Evolutionary conservation across 2,113 vertebrate species (phyloP).

Genomic region (Oncorhynchus nerka): DNA sequence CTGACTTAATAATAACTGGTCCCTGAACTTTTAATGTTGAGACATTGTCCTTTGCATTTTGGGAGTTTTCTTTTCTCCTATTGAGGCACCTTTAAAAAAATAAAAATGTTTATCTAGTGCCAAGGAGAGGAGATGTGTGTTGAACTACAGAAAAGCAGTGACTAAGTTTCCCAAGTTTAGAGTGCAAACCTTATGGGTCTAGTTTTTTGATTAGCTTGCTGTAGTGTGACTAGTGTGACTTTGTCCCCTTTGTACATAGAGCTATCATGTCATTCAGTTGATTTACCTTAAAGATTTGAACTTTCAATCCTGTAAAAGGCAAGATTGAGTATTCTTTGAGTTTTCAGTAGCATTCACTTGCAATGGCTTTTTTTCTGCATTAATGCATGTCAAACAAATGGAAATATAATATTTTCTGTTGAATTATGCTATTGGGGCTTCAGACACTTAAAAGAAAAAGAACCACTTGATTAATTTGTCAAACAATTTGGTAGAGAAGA

Average conservation of each 20-base stretch:
- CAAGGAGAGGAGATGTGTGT: too few relatives aligned
- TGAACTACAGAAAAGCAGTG: too few relatives aligned
- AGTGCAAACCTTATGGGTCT: too few relatives aligned
- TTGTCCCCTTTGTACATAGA: constrained; percentile 47
- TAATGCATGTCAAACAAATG: background rate
- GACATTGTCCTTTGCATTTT: background rate
- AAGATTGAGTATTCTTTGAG: constrained; percentile 45
- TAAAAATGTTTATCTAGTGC: too few relatives aligned
- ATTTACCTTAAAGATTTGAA: background rate
- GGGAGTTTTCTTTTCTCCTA: constrained; percentile 2
- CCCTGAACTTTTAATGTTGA: background rate
- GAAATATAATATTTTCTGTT: constrained; percentile 26
- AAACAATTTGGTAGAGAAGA: constrained; percentile 44
- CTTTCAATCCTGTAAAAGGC: constrained; percentile 47
- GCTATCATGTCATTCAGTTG: background rate
- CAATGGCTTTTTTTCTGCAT: constrained; percentile 28
- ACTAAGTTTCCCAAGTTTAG: too few relatives aligned
- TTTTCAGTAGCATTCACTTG: constrained; percentile 29
- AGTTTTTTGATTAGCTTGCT: constrained; percentile 34
- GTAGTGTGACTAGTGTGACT: constrained; percentile 46
- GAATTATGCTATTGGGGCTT: constrained; percentile 34
- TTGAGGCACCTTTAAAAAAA: too few relatives aligned
- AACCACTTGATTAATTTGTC: constrained; percentile 59
- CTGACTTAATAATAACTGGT: too few relatives aligned
- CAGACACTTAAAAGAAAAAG: constrained; percentile 23